Conservation (phyloP, 2,113 vertebrate species). For the Numida meleagris region DNA sequence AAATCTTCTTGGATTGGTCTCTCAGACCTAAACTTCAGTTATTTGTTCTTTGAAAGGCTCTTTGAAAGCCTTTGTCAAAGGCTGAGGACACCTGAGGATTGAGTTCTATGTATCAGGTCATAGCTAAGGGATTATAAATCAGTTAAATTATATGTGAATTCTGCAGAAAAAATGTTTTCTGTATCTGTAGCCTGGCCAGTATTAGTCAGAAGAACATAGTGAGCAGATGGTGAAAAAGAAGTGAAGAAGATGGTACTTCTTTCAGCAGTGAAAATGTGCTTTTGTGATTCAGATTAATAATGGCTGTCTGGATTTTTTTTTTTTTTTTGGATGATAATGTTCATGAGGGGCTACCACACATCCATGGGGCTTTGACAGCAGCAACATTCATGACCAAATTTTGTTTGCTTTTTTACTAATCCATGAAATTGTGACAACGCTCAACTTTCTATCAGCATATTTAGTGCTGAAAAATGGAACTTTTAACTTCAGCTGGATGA, state of each 20-base stretch:
- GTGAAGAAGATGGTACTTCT: not conserved
- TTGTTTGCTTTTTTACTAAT: not conserved
- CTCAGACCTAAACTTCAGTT: not conserved
- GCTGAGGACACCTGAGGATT: not conserved
- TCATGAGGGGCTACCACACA: not conserved
- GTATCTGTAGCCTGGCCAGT: not conserved
- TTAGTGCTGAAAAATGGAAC: not conserved
- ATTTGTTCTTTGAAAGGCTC: not conserved
- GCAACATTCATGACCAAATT: not conserved
- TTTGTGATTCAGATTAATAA: not conserved
- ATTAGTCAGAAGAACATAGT: not conserved
- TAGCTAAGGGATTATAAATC: not conserved
- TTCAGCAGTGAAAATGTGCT: not conserved
- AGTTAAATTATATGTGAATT: not conserved
- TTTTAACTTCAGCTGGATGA: not conserved
- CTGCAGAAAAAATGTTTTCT: not conserved
- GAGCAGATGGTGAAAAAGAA: not conserved
- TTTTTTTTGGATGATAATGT: not conserved
- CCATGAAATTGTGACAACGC: not conserved
- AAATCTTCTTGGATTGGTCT: not conserved
- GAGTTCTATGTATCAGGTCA: not conserved
- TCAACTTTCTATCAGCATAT: not conserved
- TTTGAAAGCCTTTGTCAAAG: not conserved
- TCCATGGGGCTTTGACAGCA: not conserved
- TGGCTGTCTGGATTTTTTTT: not conserved